phyloP scores from a whole-genome alignment of 2,797 vertebrate genomes.

The Avahi laniger region DNA sequence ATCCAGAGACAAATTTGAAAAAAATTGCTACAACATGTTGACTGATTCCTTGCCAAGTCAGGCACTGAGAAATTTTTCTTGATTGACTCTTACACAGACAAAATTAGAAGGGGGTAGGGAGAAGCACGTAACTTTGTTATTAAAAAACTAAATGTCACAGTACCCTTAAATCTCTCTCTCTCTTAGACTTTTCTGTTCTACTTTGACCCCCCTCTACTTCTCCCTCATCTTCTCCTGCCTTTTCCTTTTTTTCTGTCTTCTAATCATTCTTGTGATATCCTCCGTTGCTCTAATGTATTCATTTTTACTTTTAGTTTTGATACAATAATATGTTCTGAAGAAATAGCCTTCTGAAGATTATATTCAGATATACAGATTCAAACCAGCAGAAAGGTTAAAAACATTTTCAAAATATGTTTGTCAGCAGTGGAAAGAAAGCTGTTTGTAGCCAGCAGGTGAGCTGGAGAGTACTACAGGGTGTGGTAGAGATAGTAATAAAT shows the following conservation, averaged over 20 bases:
- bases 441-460: conserved; percentile 90
- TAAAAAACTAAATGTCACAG: conserved; percentile 78
- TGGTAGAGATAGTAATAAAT: conserved; percentile 93
- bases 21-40: conserved; percentile 87
- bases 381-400: conserved; percentile 65
- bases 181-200: conserved; percentile 62
- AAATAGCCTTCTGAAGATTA: conserved; percentile 73
- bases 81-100: conserved; percentile 72
- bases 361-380: conserved; percentile 68
- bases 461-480: conserved; percentile 88
- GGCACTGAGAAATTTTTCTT: conserved; percentile 79
- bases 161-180: conserved; percentile 30
- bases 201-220: neutral
- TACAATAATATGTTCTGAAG: conserved; percentile 63
- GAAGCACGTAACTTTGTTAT: conserved; percentile 79
- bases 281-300: conserved; percentile 69
- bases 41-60: conserved; percentile 86
- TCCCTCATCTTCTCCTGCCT: neutral
- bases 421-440: conserved; percentile 82
- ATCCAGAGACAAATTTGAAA: conserved; percentile 86
- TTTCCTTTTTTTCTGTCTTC: conserved; percentile 52
- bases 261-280: conserved; percentile 69
- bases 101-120: conserved; percentile 73
- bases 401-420: conserved; percentile 75
- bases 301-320: conserved; percentile 72